These are phyloP conservation scores for Sphaeridia pumilis DNA, from an alignment of 2,888 invertebrate species.

Conservation along the genomic window DNA sequence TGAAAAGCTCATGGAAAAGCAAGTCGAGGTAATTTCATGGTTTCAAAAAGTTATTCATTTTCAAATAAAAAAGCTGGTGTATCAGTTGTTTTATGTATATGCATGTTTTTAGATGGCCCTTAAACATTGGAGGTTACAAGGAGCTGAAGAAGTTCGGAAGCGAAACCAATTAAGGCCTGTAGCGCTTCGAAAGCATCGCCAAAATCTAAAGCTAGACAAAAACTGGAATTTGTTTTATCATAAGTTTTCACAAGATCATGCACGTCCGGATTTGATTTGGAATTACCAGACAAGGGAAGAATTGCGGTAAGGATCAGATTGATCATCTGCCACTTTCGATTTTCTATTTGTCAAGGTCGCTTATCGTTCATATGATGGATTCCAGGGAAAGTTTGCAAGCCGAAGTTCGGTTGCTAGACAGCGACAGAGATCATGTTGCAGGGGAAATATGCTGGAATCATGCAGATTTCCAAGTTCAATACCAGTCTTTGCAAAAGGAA, in stretches of 20 bases:
- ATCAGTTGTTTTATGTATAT: background rate
- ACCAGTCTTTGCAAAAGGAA: constrained; percentile 88
- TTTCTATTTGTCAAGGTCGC: background rate
- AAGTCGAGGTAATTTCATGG: constrained; percentile 52
- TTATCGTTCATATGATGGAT: constrained; percentile 2
- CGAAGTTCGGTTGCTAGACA: constrained; percentile 78
- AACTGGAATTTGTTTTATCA: constrained; percentile 94
- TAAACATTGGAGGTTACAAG: constrained; percentile 53
- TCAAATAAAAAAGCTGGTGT: background rate
- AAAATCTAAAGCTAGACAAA: constrained; percentile 70
- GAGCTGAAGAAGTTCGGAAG: constrained; percentile 44
- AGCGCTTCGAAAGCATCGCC: constrained; percentile 76
- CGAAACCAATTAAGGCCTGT: constrained; percentile 62
- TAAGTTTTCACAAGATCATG: constrained; percentile 87
- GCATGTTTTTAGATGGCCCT: constrained; percentile 44
- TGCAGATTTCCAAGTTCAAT: constrained; percentile 88
- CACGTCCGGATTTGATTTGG: constrained; percentile 95
- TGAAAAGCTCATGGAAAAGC: constrained; percentile 64
- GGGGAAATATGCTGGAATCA: constrained; percentile 95
- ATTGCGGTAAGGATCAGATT: constrained; percentile 42
- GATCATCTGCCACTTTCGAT: constrained; percentile 1
- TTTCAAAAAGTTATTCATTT: background rate
- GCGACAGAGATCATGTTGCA: constrained; percentile 67
- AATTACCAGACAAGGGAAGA: constrained; percentile 63
- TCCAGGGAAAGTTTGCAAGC: constrained; percentile 66